phyloP scores from a whole-genome alignment of 2,113 vertebrate genomes.

The Scomber japonicus region DNA sequence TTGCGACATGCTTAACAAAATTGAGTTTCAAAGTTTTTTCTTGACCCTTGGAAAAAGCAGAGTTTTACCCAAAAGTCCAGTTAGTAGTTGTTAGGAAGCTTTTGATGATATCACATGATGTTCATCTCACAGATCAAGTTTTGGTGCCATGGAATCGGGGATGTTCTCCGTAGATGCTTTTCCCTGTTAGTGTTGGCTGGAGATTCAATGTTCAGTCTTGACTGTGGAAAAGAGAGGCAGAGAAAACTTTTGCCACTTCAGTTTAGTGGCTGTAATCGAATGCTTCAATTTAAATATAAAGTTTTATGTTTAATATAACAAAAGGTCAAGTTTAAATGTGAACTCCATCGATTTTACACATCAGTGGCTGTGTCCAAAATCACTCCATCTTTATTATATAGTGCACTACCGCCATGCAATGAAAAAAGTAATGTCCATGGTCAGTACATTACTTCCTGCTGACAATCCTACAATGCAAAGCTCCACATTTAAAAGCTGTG shows the following conservation, averaged over 20 bases:
- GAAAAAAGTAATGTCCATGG: no score
- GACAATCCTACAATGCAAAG: no score
- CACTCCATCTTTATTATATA: no score
- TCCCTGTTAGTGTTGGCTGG: neutral
- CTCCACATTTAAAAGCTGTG: no score
- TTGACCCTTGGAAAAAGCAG: neutral
- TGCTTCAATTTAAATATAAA: no score
- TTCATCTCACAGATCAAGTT: neutral
- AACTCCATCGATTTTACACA: no score
- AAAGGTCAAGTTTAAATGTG: no score
- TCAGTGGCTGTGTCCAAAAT: no score
- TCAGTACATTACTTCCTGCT: no score
- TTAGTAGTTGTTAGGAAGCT: neutral
- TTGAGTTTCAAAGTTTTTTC: slow-evolving; percentile 14
- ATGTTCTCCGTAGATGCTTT: neutral
- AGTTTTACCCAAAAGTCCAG: neutral
- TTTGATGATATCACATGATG: neutral
- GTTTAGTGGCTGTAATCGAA: neutral
- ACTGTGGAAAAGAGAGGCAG: neutral
- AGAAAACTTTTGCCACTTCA: neutral
- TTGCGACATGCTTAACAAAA: slow-evolving; percentile 1
- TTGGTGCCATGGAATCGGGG: neutral
- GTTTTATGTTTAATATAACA: no score
- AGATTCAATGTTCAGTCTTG: neutral
- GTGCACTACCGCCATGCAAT: no score